phyloP scores from a whole-genome alignment of 2,797 vertebrate species.

The Mareca penelope region DNA sequence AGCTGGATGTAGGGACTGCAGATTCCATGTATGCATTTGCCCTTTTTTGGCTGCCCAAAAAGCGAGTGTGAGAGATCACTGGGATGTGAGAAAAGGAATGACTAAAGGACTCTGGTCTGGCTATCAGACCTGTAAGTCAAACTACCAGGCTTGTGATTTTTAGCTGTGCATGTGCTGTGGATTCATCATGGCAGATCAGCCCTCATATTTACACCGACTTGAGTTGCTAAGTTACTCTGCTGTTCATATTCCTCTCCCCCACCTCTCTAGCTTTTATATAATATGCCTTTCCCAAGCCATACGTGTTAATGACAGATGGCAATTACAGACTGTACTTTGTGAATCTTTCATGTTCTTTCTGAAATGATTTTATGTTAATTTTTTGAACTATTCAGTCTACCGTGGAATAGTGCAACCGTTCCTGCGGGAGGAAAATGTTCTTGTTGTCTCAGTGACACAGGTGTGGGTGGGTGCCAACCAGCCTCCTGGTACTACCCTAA shows the following conservation, averaged over 20 bases:
- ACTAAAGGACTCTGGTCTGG: background rate
- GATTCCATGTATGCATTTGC: background rate
- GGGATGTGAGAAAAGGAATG: background rate
- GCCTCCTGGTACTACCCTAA: conserved; percentile 25
- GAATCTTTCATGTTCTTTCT: conserved; percentile 43
- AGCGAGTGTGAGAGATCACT: background rate
- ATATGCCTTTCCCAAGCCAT: conserved; percentile 33
- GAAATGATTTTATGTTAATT: conserved; percentile 38
- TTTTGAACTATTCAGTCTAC: conserved; percentile 50
- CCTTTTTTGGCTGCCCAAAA: background rate
- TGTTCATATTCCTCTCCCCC: conserved; percentile 25
- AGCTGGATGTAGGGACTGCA: background rate
- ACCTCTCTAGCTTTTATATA: conserved; percentile 52
- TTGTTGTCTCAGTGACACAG: conserved; percentile 55
- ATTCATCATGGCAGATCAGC: conserved; percentile 1
- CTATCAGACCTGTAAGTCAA: background rate
- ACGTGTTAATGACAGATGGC: conserved; percentile 64
- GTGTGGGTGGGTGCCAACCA: conserved; percentile 61
- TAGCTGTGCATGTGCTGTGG: background rate
- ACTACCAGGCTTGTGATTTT: background rate
- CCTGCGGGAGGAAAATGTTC: conserved; percentile 52
- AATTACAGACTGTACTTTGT: conserved; percentile 56
- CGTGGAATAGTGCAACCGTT: conserved; percentile 17
- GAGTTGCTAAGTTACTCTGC: conserved; percentile 21
- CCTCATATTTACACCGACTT: background rate